These are phyloP conservation scores for Daboia siamensis DNA, from an alignment of 2,113 vertebrate genomes.

Conservation along the genomic window DNA sequence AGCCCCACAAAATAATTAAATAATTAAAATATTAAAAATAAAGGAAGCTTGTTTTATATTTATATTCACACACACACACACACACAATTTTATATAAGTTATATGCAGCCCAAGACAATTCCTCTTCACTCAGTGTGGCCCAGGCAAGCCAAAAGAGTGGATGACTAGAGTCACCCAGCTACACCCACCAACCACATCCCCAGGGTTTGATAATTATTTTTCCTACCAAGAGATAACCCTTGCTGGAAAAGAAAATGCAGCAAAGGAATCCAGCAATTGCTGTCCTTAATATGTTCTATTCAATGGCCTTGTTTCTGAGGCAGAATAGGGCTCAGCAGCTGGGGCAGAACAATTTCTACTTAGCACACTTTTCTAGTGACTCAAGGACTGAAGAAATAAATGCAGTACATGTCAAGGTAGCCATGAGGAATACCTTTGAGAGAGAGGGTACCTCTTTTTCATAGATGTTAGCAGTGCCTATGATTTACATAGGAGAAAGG, in stretches of 20 bases:
- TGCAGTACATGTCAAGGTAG: background rate
- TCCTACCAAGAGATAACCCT: background rate
- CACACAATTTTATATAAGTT: background rate
- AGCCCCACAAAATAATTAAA: background rate
- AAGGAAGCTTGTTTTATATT: no score
- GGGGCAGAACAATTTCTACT: background rate
- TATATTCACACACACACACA: no score
- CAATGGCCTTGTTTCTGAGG: background rate
- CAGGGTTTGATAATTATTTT: background rate
- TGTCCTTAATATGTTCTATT: background rate
- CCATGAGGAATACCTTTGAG: background rate
- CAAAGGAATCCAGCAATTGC: background rate
- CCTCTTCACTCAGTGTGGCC: background rate
- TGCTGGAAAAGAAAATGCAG: background rate
- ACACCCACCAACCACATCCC: background rate
- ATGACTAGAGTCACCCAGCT: background rate
- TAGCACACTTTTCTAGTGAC: background rate
- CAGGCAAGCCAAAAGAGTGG: background rate
- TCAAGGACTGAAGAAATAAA: background rate
- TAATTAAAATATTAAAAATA: background rate
- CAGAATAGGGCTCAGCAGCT: background rate
- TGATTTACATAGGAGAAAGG: background rate
- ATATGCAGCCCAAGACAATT: background rate
- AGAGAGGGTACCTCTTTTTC: background rate
- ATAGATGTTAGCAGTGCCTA: background rate